Conservation (phyloP, 35 echinoderm and acorn worm species). For the Apostichopus parvimensis region DNA sequence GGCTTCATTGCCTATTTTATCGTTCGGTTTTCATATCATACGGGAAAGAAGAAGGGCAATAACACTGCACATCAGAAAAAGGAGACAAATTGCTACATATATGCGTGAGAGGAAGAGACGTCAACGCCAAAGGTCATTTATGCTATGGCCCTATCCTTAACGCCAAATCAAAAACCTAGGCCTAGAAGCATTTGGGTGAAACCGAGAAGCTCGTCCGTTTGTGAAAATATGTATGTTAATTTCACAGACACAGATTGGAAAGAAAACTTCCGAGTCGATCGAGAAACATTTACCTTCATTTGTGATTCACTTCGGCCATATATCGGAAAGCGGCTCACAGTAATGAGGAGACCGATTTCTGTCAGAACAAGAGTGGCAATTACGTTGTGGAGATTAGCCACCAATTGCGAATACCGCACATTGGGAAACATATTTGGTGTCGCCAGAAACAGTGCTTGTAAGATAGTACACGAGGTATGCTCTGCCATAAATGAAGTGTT, state of each 20-base stretch:
- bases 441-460: conserved; percentile 56
- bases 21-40: not conserved
- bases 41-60: not conserved
- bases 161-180: not conserved
- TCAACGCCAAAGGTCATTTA: not conserved
- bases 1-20: not conserved
- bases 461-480: conserved; percentile 57
- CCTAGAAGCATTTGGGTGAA: conserved; percentile 1
- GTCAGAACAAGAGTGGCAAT: conserved; percentile 61
- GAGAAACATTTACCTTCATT: conserved; percentile 46
- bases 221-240: conserved; percentile 30
- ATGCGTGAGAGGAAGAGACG: not conserved
- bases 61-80: not conserved
- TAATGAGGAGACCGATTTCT: too few species aligned
- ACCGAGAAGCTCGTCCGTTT: conserved; percentile 1
- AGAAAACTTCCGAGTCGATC: conserved; percentile 72
- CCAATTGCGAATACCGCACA: conserved; percentile 54
- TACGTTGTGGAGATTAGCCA: conserved; percentile 63
- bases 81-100: not conserved
- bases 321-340: too few species aligned
- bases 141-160: not conserved
- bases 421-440: conserved; percentile 72
- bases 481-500: conserved; percentile 6
- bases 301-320: conserved; percentile 47
- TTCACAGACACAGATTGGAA: conserved; percentile 47